A percentile compares a stretch with the other conserved stretches of the same genome.
These are phyloP conservation scores for Epicauta chinensis DNA, from an alignment of 1,140 invertebrate species.

Conservation along the genomic window DNA sequence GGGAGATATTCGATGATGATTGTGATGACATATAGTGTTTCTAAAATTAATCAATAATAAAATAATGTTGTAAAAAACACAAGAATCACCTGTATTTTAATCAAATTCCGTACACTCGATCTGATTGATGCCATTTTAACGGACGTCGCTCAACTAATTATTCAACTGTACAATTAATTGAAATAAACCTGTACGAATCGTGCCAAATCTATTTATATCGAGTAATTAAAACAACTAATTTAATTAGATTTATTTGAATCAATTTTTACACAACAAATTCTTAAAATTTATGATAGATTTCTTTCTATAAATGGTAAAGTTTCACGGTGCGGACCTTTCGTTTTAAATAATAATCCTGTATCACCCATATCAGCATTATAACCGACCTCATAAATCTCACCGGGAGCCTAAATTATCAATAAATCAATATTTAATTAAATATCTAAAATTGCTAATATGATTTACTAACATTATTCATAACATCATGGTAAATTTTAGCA, in stretches of 20 bases:
- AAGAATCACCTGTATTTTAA: too few relatives aligned
- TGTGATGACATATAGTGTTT: neutral
- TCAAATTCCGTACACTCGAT: too few relatives aligned
- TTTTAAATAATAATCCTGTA: constrained; percentile 45
- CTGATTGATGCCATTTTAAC: too few relatives aligned
- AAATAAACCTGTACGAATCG: too few relatives aligned
- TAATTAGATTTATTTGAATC: too few relatives aligned
- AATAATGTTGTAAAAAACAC: too few relatives aligned
- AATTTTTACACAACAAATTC: too few relatives aligned
- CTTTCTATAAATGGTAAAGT: constrained; percentile 37
- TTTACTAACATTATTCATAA: constrained; percentile 45
- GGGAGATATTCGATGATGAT: neutral
- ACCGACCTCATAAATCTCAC: constrained; percentile 47
- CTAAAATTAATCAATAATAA: neutral
- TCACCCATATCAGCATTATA: constrained; percentile 53
- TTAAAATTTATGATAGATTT: constrained; percentile 9
- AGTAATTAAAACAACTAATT: too few relatives aligned
- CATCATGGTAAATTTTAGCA: constrained; percentile 37
- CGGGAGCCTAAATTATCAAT: constrained; percentile 45
- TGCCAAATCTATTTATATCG: too few relatives aligned
- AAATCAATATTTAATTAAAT: constrained; percentile 28
- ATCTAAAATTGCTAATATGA: constrained; percentile 13
- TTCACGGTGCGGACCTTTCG: constrained; percentile 17
- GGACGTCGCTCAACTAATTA: too few relatives aligned
- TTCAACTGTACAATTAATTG: too few relatives aligned